A percentile compares a stretch with the other conserved stretches of the same genome.
phyloP scores from a whole-genome alignment of 2,797 vertebrate species.

The Heterohyrax brucei region DNA sequence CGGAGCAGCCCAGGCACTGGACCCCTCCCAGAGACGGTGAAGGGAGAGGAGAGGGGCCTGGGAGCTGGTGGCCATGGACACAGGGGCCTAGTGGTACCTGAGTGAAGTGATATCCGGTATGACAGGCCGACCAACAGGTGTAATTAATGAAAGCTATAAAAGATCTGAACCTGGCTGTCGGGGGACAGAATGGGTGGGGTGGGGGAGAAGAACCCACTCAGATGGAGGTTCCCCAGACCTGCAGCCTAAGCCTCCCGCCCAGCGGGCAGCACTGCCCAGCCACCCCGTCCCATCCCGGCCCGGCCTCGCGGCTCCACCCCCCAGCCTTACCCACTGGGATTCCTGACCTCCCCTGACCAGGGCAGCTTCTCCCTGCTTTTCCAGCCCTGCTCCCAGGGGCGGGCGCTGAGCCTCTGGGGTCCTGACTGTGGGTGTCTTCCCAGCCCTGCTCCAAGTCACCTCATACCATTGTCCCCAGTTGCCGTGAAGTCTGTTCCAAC shows the following conservation, averaged over 20 bases:
- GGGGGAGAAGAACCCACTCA: slow-evolving; percentile 31
- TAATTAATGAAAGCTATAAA: slow-evolving; percentile 90
- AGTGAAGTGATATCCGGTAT: slow-evolving; percentile 85
- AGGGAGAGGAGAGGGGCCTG: not conserved
- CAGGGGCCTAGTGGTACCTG: slow-evolving; percentile 86
- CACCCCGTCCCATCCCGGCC: not conserved
- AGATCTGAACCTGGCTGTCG: slow-evolving; percentile 85
- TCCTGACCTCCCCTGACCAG: not conserved
- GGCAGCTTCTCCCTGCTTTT: not conserved
- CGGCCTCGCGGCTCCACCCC: accelerated
- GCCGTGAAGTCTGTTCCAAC: too few relatives aligned
- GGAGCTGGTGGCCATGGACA: accelerated
- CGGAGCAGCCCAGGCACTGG: accelerated
- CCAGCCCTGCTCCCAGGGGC: not conserved
- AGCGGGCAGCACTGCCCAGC: accelerated
- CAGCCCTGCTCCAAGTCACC: not conserved
- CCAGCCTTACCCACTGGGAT: too few relatives aligned
- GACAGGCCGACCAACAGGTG: slow-evolving; percentile 85
- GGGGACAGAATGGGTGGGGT: slow-evolving; percentile 81
- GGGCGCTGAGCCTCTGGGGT: too few relatives aligned
- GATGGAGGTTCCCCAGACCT: not conserved
- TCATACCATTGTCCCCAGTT: too few relatives aligned
- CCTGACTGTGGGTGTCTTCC: not conserved
- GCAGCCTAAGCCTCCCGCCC: not conserved
- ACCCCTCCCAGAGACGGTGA: not conserved